Percentiles rank a stretch among this genome's conserved stretches.
Evolutionary conservation across 2,888 invertebrate species (phyloP).

Genomic region (Pheosia tremula): DNA sequence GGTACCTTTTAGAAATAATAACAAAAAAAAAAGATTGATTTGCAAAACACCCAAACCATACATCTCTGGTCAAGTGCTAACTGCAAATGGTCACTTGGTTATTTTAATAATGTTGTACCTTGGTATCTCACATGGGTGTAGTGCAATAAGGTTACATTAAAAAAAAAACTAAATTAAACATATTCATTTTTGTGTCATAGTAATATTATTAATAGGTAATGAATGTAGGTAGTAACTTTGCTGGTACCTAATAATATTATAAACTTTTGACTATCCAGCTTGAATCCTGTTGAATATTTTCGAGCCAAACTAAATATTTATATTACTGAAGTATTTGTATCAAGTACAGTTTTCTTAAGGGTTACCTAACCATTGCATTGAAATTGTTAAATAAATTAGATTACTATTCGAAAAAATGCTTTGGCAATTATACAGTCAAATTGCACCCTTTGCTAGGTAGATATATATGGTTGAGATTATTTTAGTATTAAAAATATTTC

Average conservation of each 20-base stretch:
- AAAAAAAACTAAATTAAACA: slow-evolving; percentile 33
- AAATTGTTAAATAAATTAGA: slow-evolving; percentile 58
- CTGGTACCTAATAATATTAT: slow-evolving; percentile 47
- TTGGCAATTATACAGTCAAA: slow-evolving; percentile 57
- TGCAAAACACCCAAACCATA: not conserved
- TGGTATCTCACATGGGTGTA: slow-evolving; percentile 54
- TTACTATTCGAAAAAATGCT: slow-evolving; percentile 54
- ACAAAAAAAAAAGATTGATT: slow-evolving; percentile 9
- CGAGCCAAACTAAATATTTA: slow-evolving; percentile 43
- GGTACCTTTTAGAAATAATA: slow-evolving; percentile 5
- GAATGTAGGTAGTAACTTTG: slow-evolving; percentile 43
- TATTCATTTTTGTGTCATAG: slow-evolving; percentile 38
- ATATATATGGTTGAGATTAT: slow-evolving; percentile 57
- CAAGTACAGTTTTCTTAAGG: slow-evolving; percentile 49
- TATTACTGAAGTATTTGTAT: not conserved
- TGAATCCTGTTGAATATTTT: slow-evolving; percentile 51
- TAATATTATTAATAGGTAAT: slow-evolving; percentile 40
- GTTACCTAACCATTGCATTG: slow-evolving; percentile 47
- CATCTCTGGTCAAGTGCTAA: slow-evolving; percentile 15
- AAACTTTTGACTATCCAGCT: slow-evolving; percentile 61
- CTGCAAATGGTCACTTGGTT: slow-evolving; percentile 54
- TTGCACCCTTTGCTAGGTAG: slow-evolving; percentile 64
- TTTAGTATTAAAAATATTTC: slow-evolving; percentile 56
- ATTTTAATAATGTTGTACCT: slow-evolving; percentile 26
- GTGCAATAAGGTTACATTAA: slow-evolving; percentile 64